A percentile compares a stretch with the other conserved stretches of the same genome.
Conservation (phyloP, 2,888 invertebrate species). For the Ectemnius cavifrons region DNA sequence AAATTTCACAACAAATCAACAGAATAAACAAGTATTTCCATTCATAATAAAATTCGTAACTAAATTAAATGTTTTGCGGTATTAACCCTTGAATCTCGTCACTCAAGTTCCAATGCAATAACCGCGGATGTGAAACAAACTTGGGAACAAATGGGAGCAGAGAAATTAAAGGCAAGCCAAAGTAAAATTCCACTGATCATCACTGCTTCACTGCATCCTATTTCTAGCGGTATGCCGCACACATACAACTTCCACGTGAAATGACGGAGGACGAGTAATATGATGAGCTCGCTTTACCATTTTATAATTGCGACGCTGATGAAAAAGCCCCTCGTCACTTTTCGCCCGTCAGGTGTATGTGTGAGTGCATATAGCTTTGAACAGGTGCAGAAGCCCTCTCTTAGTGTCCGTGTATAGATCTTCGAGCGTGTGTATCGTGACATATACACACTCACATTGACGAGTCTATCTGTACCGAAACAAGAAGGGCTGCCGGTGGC, state of each 20-base stretch:
- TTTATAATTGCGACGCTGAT: slow-evolving; percentile 57
- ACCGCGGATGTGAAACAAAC: background rate
- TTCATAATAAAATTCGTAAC: too few relatives aligned
- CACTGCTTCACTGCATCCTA: slow-evolving; percentile 8
- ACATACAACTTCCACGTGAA: slow-evolving; percentile 23
- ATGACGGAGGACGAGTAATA: slow-evolving; percentile 36
- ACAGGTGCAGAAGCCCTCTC: background rate
- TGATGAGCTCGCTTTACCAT: slow-evolving; percentile 46
- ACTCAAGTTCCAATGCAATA: too few relatives aligned
- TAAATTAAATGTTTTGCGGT: too few relatives aligned
- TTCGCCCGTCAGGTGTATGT: slow-evolving; percentile 16
- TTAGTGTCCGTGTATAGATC: background rate
- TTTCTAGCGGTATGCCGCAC: slow-evolving; percentile 19
- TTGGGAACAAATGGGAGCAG: slow-evolving; percentile 2
- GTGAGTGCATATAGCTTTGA: slow-evolving; percentile 29
- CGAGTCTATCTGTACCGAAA: background rate
- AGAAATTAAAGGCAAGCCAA: slow-evolving; percentile 26
- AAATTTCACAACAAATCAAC: too few relatives aligned
- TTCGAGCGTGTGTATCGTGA: too few relatives aligned
- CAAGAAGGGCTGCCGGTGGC: slow-evolving; percentile 10
- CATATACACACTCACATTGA: too few relatives aligned
- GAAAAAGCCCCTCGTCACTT: slow-evolving; percentile 48
- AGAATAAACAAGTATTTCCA: too few relatives aligned
- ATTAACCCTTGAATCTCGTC: too few relatives aligned
- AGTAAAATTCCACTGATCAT: slow-evolving; percentile 48